A percentile compares a stretch with the other conserved stretches of the same genome.
Conservation (phyloP, 2,888 invertebrate genomes). For the Iselma pallidipennis region DNA sequence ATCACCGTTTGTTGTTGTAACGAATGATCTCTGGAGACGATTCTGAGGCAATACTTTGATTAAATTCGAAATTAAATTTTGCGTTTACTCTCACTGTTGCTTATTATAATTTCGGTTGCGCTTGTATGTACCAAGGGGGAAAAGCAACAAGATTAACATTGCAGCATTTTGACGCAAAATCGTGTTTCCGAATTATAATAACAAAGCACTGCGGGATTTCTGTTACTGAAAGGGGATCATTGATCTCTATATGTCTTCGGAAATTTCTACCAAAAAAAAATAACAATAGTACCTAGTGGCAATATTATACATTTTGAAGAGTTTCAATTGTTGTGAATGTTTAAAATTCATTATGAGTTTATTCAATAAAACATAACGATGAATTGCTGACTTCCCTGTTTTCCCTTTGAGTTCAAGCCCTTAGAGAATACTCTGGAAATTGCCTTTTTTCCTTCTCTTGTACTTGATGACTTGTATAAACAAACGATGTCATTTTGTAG, state of each 20-base stretch:
- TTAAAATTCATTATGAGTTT: not conserved
- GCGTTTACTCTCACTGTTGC: slow-evolving; percentile 2
- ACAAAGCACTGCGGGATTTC: not conserved
- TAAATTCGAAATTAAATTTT: slow-evolving; percentile 11
- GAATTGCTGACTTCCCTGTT: not conserved
- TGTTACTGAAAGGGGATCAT: no score
- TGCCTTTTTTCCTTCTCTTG: not conserved
- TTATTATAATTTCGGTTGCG: not conserved
- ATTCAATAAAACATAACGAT: not conserved
- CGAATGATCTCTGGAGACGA: slow-evolving; percentile 3
- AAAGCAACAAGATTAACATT: not conserved
- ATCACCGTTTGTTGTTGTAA: not conserved
- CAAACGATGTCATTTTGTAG: not conserved
- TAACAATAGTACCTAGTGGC: no score
- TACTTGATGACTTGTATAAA: not conserved
- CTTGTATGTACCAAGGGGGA: not conserved
- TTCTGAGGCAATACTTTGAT: slow-evolving; percentile 3
- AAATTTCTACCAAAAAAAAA: not conserved
- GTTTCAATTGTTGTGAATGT: not conserved
- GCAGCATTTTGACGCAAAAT: not conserved
- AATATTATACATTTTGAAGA: not conserved
- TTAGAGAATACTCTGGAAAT: not conserved
- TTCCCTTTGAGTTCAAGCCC: not conserved
- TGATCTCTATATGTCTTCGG: no score
- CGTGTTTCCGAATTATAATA: not conserved